These are phyloP conservation scores for Apodemus agrarius DNA, from an alignment of 2,797 vertebrate species.

Conservation along the genomic window DNA sequence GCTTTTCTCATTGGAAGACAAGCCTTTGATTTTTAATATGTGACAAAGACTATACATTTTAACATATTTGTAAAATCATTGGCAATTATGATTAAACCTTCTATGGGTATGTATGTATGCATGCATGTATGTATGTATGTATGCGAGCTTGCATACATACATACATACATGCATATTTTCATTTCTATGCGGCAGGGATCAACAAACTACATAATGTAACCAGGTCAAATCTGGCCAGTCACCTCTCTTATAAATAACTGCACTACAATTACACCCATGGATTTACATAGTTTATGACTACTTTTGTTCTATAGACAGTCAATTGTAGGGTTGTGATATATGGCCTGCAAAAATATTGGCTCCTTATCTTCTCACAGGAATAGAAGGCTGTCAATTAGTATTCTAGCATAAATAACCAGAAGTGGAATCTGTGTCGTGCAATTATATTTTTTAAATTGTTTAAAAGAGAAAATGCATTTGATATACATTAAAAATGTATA, in stretches of 20 bases:
- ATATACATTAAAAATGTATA: not conserved
- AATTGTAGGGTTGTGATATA: not conserved
- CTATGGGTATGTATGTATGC: too few relatives aligned
- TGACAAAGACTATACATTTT: not conserved
- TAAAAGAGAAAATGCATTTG: not conserved
- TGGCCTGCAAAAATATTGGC: not conserved
- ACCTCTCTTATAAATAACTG: not conserved
- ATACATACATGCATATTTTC: not conserved
- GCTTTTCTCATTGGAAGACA: not conserved
- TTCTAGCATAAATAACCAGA: not conserved
- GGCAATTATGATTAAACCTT: not conserved
- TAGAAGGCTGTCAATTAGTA: not conserved
- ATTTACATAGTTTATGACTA: not conserved
- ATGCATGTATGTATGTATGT: too few relatives aligned
- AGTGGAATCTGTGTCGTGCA: not conserved
- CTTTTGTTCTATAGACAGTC: not conserved
- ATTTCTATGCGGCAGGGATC: conserved; percentile 18
- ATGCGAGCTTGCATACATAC: not conserved
- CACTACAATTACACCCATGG: not conserved
- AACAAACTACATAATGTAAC: not conserved
- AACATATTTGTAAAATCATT: not conserved
- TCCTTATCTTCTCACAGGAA: not conserved
- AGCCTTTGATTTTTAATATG: not conserved
- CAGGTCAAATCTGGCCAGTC: not conserved
- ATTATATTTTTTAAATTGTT: not conserved